phyloP scores from a whole-genome alignment of 1,140 invertebrate genomes.

The Penaeus vannamei region DNA sequence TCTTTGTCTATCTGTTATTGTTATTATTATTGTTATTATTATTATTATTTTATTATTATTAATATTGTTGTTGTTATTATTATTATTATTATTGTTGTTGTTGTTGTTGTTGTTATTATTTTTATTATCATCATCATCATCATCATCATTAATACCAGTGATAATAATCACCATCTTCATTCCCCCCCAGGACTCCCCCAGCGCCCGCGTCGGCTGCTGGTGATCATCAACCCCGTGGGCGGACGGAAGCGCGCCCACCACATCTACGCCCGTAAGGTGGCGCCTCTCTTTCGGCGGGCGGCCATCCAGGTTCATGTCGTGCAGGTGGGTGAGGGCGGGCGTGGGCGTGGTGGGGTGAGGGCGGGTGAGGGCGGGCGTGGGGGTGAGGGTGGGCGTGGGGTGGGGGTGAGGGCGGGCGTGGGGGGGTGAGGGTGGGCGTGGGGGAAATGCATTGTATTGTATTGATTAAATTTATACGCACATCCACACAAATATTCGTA shows the following conservation, averaged over 20 bases:
- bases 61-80: no score
- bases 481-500: no score
- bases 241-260: slow-evolving; percentile 82
- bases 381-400: neutral
- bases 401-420: neutral
- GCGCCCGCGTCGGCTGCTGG: slow-evolving; percentile 80
- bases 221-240: slow-evolving; percentile 90
- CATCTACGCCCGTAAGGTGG: slow-evolving; percentile 83
- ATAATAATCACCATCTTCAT: neutral
- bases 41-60: no score
- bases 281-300: slow-evolving; percentile 83
- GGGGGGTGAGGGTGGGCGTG: no score
- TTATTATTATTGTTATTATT: no score
- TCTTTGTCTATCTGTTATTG: no score
- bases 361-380: neutral
- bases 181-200: slow-evolving; percentile 64
- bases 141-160: neutral
- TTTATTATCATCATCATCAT: neutral
- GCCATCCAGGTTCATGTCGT: slow-evolving; percentile 75
- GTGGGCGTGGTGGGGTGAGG: neutral
- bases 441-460: no score
- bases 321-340: slow-evolving; percentile 25
- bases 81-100: no score
- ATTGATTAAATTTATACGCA: no score
- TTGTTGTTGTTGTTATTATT: no score